Conservation (phyloP, 2,888 invertebrate species). For the Troides helena region DNA sequence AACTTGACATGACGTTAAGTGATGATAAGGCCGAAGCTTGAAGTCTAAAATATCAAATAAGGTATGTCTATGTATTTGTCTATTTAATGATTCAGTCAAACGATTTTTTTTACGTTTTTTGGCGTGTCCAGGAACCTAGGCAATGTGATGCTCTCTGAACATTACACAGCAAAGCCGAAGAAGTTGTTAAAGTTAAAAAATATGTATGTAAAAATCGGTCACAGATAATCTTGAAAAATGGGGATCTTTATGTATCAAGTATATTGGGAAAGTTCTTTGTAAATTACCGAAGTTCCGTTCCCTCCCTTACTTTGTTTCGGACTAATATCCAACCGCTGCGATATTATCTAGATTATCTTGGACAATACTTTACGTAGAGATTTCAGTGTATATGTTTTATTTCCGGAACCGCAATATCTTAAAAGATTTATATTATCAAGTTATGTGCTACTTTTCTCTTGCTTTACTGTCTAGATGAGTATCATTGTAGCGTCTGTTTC, state of each 20-base stretch:
- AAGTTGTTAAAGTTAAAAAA: not conserved
- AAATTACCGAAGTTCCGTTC: slow-evolving; percentile 26
- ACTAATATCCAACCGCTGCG: slow-evolving; percentile 19
- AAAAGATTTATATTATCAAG: not conserved
- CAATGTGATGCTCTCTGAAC: not conserved
- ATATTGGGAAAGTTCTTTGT: slow-evolving; percentile 30
- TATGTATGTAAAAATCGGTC: slow-evolving; percentile 26
- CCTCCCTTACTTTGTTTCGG: slow-evolving; percentile 27
- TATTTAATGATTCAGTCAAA: no score
- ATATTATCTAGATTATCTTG: slow-evolving; percentile 24
- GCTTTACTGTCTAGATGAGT: not conserved
- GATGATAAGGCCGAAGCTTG: not conserved
- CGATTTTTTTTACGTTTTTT: not conserved
- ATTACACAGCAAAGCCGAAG: not conserved
- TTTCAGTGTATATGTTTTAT: slow-evolving; percentile 5
- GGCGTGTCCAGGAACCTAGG: not conserved
- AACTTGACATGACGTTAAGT: not conserved
- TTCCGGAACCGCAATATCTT: not conserved
- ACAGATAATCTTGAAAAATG: slow-evolving; percentile 24
- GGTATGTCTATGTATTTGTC: no score
- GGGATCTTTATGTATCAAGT: slow-evolving; percentile 30
- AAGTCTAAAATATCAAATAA: no score
- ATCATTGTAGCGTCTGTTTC: not conserved
- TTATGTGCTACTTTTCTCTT: not conserved
- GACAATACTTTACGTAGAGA: slow-evolving; percentile 14